Conservation (phyloP, 2,113 vertebrate genomes). For the Indri indri region DNA sequence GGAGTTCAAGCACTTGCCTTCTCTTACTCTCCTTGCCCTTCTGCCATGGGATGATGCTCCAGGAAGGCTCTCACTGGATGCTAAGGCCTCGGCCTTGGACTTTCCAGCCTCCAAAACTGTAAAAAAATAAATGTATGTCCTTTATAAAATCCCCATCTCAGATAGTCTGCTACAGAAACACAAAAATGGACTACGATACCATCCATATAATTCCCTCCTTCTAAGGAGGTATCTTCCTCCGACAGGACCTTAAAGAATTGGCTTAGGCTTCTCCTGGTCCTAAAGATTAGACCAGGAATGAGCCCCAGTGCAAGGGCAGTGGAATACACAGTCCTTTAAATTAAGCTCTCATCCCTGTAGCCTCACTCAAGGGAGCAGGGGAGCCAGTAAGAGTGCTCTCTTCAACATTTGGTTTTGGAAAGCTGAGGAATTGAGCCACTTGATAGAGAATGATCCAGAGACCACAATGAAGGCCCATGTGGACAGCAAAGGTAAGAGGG, state of each 20-base stretch:
- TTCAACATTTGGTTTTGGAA: not conserved
- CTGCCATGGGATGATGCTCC: not conserved
- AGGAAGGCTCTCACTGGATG: not conserved
- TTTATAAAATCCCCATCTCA: not conserved
- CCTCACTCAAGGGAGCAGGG: not conserved
- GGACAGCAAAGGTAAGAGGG: not conserved
- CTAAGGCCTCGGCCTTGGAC: not conserved
- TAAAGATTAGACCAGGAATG: not conserved
- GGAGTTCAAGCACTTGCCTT: not conserved
- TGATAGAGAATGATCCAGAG: not conserved
- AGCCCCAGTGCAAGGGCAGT: not conserved
- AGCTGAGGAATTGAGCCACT: not conserved
- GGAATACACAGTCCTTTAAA: not conserved
- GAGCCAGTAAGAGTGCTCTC: not conserved
- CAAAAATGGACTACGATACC: not conserved
- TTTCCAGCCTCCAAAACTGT: not conserved
- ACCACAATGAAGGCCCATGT: no score
- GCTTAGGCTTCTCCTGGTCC: not conserved
- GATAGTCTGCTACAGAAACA: not conserved
- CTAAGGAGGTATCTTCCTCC: not conserved
- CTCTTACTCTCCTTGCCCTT: not conserved
- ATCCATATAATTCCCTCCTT: not conserved
- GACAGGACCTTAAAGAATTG: not conserved
- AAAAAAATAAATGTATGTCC: not conserved
- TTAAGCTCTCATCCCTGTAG: not conserved